phyloP scores from a whole-genome alignment of 1,140 invertebrate species.

The Drosophila auraria region DNA sequence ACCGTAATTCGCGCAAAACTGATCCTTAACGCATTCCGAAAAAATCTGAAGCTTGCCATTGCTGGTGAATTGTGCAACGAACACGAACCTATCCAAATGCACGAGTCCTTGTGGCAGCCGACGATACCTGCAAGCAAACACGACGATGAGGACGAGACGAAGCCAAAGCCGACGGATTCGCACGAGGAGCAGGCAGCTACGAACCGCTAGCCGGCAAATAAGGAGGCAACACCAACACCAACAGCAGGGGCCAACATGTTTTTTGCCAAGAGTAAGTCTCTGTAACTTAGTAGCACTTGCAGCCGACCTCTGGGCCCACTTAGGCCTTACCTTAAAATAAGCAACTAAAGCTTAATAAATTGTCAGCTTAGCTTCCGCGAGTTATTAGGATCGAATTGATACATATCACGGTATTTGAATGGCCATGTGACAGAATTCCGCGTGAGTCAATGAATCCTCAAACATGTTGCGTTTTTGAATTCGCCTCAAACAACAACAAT shows the following conservation, averaged over 20 bases:
- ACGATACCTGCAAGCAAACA: constrained; percentile 28
- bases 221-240: constrained; percentile 44
- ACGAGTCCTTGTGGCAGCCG: constrained; percentile 60
- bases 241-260: constrained; percentile 21
- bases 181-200: constrained; percentile 47
- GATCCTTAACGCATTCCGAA: constrained; percentile 84
- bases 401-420: neutral
- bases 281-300: constrained; percentile 50
- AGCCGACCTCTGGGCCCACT: constrained; percentile 18
- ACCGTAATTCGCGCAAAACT: constrained; percentile 85
- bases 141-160: constrained; percentile 44
- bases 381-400: neutral
- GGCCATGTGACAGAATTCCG: constrained; percentile 10
- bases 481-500: constrained; percentile 61
- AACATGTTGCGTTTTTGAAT: constrained; percentile 72
- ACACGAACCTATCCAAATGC: constrained; percentile 75
- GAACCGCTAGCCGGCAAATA: constrained; percentile 45
- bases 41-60: constrained; percentile 65
- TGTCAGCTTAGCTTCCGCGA: neutral
- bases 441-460: constrained; percentile 18
- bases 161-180: constrained; percentile 38
- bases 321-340: neutral
- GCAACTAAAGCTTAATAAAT: neutral
- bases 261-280: constrained; percentile 49
- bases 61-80: constrained; percentile 74